These are phyloP conservation scores for Limnephilus marmoratus DNA, from an alignment of 2,888 invertebrate genomes.

Conservation along the genomic window DNA sequence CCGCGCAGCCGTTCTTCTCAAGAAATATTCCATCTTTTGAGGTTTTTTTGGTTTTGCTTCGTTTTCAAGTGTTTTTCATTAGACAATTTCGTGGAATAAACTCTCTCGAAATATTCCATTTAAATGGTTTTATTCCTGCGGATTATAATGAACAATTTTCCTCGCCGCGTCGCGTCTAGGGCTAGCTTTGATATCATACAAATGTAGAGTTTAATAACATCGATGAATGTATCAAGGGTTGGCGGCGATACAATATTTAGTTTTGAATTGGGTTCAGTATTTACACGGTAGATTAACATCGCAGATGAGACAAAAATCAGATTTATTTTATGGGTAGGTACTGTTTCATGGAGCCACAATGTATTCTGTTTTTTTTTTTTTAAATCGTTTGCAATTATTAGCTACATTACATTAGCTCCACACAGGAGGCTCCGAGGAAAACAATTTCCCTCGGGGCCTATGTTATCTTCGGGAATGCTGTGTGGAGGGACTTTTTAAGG, in stretches of 20 bases:
- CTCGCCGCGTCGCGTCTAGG: conserved; percentile 20
- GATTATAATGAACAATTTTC: conserved; percentile 17
- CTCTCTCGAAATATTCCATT: background rate
- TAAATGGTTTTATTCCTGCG: background rate
- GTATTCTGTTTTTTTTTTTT: too few relatives aligned
- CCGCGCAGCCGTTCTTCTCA: too few relatives aligned
- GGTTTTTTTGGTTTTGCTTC: background rate
- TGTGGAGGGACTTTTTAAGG: too few relatives aligned
- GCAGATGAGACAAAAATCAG: background rate
- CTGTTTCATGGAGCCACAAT: too few relatives aligned
- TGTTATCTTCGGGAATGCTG: too few relatives aligned
- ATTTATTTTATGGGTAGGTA: background rate
- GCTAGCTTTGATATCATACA: background rate
- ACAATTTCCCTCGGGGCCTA: too few relatives aligned
- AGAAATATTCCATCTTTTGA: background rate
- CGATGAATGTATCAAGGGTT: background rate
- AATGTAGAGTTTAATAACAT: background rate
- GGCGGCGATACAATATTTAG: background rate
- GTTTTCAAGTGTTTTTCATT: background rate
- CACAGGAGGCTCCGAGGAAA: too few relatives aligned
- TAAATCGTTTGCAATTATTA: too few relatives aligned
- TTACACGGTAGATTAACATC: background rate
- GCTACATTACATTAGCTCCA: too few relatives aligned
- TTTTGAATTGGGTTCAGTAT: background rate
- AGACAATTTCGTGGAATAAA: background rate